Evolutionary conservation across 2,113 vertebrate genomes (phyloP).

Genomic region (Perccottus glenii): DNA sequence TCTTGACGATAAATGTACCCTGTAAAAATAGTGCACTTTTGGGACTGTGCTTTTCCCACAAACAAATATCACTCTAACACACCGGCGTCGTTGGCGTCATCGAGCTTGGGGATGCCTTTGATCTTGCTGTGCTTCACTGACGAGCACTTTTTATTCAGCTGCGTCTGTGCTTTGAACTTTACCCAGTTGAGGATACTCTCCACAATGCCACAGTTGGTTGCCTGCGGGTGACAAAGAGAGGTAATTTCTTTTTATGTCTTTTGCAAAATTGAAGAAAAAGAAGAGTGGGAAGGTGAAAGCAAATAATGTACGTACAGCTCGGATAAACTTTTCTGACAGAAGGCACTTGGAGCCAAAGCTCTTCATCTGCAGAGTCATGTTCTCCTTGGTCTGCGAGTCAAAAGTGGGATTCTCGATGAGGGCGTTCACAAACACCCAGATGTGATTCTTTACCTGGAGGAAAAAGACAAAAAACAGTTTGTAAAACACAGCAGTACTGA

Average conservation of each 20-base stretch:
- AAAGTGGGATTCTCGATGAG: slow-evolving; percentile 98
- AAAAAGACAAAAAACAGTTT: slow-evolving; percentile 25
- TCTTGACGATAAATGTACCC: too few species aligned
- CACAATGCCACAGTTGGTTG: slow-evolving; percentile 97
- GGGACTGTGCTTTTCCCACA: neutral
- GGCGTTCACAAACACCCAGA: slow-evolving; percentile 98
- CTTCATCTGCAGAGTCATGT: slow-evolving; percentile 98
- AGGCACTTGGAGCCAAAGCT: slow-evolving; percentile 96
- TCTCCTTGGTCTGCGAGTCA: slow-evolving; percentile 99
- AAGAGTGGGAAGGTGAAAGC: neutral
- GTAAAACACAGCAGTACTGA: neutral
- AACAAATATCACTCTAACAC: slow-evolving; percentile 45
- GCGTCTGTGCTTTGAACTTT: slow-evolving; percentile 98
- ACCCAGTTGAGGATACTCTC: slow-evolving; percentile 99
- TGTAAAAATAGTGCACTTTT: neutral
- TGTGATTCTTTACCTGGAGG: slow-evolving; percentile 95
- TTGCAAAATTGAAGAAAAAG: neutral
- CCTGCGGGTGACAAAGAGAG: slow-evolving; percentile 74
- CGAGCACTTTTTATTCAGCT: slow-evolving; percentile 98
- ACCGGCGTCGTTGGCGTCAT: slow-evolving; percentile 99
- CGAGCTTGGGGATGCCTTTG: slow-evolving; percentile 98
- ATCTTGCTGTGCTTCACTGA: slow-evolving; percentile 99
- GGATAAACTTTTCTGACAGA: slow-evolving; percentile 94
- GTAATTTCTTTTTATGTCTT: neutral
- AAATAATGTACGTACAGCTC: slow-evolving; percentile 84